Evolutionary conservation across 2,797 vertebrate species (phyloP).

Genomic region (Anolis apletophallus): DNA sequence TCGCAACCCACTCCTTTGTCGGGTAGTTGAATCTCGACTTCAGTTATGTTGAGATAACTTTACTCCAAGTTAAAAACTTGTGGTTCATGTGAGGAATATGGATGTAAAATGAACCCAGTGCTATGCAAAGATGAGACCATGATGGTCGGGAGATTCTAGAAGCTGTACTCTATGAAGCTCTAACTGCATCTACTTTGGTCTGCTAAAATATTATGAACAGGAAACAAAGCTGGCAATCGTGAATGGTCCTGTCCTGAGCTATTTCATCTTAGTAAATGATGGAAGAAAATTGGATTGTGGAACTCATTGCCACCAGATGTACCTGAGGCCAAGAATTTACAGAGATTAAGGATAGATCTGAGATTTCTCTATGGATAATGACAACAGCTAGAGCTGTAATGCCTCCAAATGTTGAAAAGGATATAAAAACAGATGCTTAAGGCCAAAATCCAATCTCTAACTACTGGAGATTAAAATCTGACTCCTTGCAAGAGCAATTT

Average conservation of each 20-base stretch:
- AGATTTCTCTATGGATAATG: conserved; percentile 7
- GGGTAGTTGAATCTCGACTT: no score
- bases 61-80: neutral
- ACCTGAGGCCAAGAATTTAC: neutral
- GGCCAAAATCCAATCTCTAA: conserved; percentile 32
- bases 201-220: neutral
- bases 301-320: conserved; percentile 11
- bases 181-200: neutral
- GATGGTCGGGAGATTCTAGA: no score
- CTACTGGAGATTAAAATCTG: conserved; percentile 29
- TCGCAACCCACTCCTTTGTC: no score
- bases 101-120: neutral
- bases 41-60: neutral
- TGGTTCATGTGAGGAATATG: neutral
- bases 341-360: neutral
- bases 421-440: conserved; percentile 32
- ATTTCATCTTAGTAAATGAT: neutral
- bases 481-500: conserved; percentile 24
- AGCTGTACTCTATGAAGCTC: neutral
- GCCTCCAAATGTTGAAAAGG: conserved; percentile 20
- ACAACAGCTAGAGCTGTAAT: conserved; percentile 25
- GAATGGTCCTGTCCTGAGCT: neutral
- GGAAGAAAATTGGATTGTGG: conserved; percentile 7
- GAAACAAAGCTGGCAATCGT: neutral
- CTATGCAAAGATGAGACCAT: no score